Base-by-base conservation (phyloP, 1,140 invertebrate species). In the Hypothenemus hampei region DNA sequence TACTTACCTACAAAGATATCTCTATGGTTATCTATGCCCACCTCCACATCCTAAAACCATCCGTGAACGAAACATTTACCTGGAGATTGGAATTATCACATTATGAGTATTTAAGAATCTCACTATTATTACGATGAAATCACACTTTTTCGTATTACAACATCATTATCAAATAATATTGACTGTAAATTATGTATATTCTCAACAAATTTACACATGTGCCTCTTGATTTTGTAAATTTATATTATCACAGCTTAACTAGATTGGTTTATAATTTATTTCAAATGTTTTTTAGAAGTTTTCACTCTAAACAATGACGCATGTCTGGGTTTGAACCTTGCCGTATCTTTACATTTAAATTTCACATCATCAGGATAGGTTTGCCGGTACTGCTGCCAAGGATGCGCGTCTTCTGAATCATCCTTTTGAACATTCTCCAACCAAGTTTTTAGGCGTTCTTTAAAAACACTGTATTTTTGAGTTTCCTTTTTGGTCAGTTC, bases 381-480 rank as follows among this genome's bases (percentile, higher is more conserved):
- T 61, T 69, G 45, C 21, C 67, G 47, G 47, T 73, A 83, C 51
- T 81, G 78, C 19, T 75, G 68, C 76, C 81, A 83, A 0, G 81
- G 81, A 63, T 80, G 75, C 49, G 75, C 72, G 63, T 80, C 75
- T 40, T 80, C 74, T 7, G 69, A 60, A 49, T 77, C 71, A 51
- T 75, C 60, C 7, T 77, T 62, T 50, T 78, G 72, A 15, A 78
- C 56, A 39, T 81, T 72, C 54, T 72, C 73, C 24, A 77, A 61
- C 75, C 78, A 82, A 3, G 70, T 65, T 18, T 71, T 74, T 54
- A 77, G 76, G 16, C 64, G 59, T 29, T 64, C 61, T 50, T 63
- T 61, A 65, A 77, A 79, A 23, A 67, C 67, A 46, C 76, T 67
- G 49, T 69, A 73, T 7, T 66, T 65, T 57, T 69, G 72, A 43